Evolutionary conservation across 1,140 invertebrate species (phyloP), one percentile per base, ranked within the genome.

Genomic region (Condylostylus longicornis): DNA sequence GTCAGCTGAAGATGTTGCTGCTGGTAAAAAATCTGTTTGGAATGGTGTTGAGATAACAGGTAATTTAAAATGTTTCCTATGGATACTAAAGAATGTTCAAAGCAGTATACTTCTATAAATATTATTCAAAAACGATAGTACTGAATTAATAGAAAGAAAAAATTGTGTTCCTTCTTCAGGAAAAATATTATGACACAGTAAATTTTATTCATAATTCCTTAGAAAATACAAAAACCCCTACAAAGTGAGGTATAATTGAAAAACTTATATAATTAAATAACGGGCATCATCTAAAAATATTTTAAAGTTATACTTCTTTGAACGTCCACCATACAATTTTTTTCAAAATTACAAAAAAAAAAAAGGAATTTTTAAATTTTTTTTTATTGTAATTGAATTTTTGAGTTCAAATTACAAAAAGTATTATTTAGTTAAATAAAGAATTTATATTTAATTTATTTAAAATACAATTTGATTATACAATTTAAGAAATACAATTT

Each of bases 21-120:
- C 83, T 51, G 89, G 88, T 39, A 89, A 90, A 63, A 86, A 87
- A 66, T 84, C 86, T 48, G 73, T 76, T 63, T 91, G 86, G 86
- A 71, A 75, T 57, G 79, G 77, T 50, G 66, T 81, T 58, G 78
- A 81, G 68, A 77, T 80, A 60, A 71, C 68, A 51, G 70, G 71
- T 74, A 32, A 35, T 36, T 22, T 37, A n/a, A 6, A 42, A 21
- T 39, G 5, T 31, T 33, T 36, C 25, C 17, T 19, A 28, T 30
- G 23, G 8, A 3, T 25, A 3, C 18, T 29, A 5, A 27, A 10
- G n/a, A n/a, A n/a, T n/a, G n/a, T n/a, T n/a, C n/a, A n/a, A n/a
- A n/a, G n/a, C n/a, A n/a, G n/a, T n/a, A n/a, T n/a, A n/a, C n/a
- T n/a, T n/a, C n/a, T n/a, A n/a, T n/a, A n/a, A n/a, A 18, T n/a